Percentiles rank a stretch among this genome's conserved stretches.
Evolutionary conservation across 2,797 vertebrate genomes (phyloP).

Genomic region (Ceryle rudis): DNA sequence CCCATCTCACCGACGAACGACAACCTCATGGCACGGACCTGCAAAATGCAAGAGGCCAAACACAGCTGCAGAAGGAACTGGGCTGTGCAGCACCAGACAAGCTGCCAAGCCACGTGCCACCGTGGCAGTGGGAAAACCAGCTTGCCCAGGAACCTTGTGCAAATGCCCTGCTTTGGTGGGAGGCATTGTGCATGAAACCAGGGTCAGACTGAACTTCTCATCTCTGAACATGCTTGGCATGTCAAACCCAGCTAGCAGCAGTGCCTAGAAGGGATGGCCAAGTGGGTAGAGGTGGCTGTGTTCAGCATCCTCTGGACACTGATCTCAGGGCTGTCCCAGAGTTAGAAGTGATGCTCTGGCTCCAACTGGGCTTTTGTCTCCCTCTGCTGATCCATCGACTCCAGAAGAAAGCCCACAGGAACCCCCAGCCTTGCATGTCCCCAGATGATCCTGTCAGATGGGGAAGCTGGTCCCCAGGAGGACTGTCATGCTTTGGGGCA

Average conservation of each 20-base stretch:
- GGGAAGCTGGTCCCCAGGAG: neutral
- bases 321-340: neutral
- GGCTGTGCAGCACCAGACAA: neutral
- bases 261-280: neutral
- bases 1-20: constrained; percentile 96
- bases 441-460: fast-evolving
- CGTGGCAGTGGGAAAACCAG: fast-evolving
- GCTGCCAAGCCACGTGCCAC: fast-evolving
- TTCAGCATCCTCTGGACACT: fast-evolving
- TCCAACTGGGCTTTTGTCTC: constrained; percentile 49
- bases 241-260: fast-evolving
- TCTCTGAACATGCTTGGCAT: neutral
- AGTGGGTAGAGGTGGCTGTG: neutral
- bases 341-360: neutral
- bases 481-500: neutral
- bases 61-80: fast-evolving
- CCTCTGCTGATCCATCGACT: constrained; percentile 23
- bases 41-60: neutral
- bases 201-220: neutral
- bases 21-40: constrained; percentile 94
- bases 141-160: neutral
- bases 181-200: neutral
- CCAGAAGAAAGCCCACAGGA: neutral
- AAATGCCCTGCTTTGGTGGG: fast-evolving
- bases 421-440: neutral